These are phyloP conservation scores for Hypomecis atomaria DNA, from an alignment of 2,888 invertebrate species.

Conservation along the genomic window DNA sequence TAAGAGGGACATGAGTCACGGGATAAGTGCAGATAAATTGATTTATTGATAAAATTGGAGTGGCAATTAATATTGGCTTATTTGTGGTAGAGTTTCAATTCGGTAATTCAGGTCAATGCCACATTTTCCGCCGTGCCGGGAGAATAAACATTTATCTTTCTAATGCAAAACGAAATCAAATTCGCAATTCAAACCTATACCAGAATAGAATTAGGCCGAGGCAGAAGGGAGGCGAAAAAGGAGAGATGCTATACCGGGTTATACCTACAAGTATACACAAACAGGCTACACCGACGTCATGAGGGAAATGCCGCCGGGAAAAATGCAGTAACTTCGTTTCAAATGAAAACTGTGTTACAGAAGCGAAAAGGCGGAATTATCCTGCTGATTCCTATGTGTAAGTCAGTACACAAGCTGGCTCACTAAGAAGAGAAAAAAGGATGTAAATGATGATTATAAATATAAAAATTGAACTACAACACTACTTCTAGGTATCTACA, in stretches of 20 bases:
- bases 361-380: no score
- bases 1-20: conserved; percentile 10
- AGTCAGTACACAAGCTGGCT: no score
- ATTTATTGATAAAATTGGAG: conserved; percentile 13
- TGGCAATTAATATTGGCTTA: conserved; percentile 23
- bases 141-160: conserved; percentile 11
- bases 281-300: no score
- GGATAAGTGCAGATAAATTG: conserved; percentile 14
- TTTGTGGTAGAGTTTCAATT: conserved; percentile 10
- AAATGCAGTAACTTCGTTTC: no score
- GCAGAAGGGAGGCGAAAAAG: neutral
- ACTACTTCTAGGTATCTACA: no score
- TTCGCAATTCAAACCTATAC: neutral
- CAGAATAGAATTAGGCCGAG: neutral
- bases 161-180: neutral
- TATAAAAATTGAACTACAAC: no score
- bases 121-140: conserved; percentile 16
- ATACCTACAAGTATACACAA: no score
- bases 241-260: neutral
- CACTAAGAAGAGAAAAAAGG: no score
- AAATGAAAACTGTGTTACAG: no score
- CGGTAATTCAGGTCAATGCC: conserved; percentile 16
- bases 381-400: no score
- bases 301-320: no score
- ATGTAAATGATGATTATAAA: no score